These are phyloP conservation scores for Drosophila monieri DNA, from an alignment of 2,888 invertebrate genomes.

Conservation along the genomic window DNA sequence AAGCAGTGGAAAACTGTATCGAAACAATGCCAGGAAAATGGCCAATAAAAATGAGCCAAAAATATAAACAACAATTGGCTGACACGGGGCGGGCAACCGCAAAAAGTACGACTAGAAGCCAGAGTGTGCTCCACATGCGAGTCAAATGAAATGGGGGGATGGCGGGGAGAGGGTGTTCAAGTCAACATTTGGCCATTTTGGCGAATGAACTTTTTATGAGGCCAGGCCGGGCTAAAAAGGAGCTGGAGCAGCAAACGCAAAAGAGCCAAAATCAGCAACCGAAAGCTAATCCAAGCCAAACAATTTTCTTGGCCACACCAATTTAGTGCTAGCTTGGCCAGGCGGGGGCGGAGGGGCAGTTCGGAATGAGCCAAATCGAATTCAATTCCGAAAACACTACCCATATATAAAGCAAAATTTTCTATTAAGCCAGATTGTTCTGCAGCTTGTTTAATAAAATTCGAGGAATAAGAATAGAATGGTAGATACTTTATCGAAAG, in stretches of 20 bases:
- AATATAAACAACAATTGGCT: conserved; percentile 68
- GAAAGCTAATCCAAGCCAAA: conserved; percentile 57
- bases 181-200: conserved; percentile 63
- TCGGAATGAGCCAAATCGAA: conserved; percentile 42
- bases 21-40: conserved; percentile 61
- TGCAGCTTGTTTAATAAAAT: background rate
- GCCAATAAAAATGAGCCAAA: conserved; percentile 71
- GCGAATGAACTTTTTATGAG: conserved; percentile 71
- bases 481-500: conserved; percentile 11
- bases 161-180: conserved; percentile 25
- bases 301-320: conserved; percentile 65
- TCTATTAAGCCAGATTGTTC: conserved; percentile 60
- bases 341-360: background rate
- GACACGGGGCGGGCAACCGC: conserved; percentile 51
- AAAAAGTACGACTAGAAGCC: conserved; percentile 32
- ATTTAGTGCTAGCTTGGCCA: conserved; percentile 42
- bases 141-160: conserved; percentile 12
- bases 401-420: conserved; percentile 61
- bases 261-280: conserved; percentile 11
- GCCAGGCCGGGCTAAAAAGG: conserved; percentile 31
- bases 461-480: conserved; percentile 40
- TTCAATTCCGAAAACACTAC: conserved; percentile 59
- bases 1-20: conserved; percentile 23
- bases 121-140: conserved; percentile 31
- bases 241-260: conserved; percentile 7